Evolutionary conservation across 2,888 invertebrate genomes (phyloP), one percentile per base, ranked within the genome.

Genomic region (Buathra laborator): DNA sequence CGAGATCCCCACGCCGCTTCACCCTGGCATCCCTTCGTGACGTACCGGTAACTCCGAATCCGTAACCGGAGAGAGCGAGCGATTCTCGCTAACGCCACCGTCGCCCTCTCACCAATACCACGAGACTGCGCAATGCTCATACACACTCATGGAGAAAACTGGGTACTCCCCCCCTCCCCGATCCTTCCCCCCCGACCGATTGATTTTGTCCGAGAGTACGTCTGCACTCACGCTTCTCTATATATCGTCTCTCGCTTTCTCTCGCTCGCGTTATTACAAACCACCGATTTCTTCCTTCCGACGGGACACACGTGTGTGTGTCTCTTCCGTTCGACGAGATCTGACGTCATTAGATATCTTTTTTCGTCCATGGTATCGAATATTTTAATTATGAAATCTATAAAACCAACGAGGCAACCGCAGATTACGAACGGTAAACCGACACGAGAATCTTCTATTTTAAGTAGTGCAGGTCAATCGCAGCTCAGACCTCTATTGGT

Each of bases 21-120:
- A 84, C 87, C 86, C 77, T 67, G 86, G 76, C 66, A 53, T 82
- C 68, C 71, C 53, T 76, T 74, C 86, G 88, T 87, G 89, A 88
- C 88, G 87, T 86, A 88, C 84, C 85, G 87, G 88, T 87, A 87
- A 88, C 85, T 87, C 87, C 87, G 85, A 88, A 87, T 81, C 88
- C 88, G 89, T 76, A 68, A 64, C 62, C n/a, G 62, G 44, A 16
- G 53, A 43, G 37, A 32, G 48, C 16, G 48, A 37, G 19, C 37
- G 53, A 59, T 71, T 44, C 37, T 24, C 59, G 70, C 64, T 64
- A 62, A 37, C 75, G 37, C 70, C 62, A 56, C 71, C 59, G 71
- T 48, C 79, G 80, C 83, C 87, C 51, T 66, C 24, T 51, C 44
- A 43, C 53, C 76, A 48, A 32, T 32, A 56, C 62, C 43, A n/a